These are phyloP conservation scores for Erythrolamprus reginae DNA, from an alignment of 2,113 vertebrate species.

Conservation along the genomic window DNA sequence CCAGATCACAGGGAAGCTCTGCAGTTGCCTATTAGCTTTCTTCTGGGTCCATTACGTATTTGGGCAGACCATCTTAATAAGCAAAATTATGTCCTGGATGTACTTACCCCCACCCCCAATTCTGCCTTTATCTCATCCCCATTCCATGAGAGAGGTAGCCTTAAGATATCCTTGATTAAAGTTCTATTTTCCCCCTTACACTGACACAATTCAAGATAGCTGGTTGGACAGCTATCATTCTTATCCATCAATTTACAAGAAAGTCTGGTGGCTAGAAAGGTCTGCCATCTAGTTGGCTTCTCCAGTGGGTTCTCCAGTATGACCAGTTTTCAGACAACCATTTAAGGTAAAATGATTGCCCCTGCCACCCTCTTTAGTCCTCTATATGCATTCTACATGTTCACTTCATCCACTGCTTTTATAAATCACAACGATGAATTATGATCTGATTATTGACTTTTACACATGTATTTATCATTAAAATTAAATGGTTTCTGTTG, in stretches of 20 bases:
- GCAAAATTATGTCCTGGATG: not conserved
- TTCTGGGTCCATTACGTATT: not conserved
- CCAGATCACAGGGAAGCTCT: not conserved
- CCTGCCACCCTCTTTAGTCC: not conserved
- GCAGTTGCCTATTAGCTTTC: not conserved
- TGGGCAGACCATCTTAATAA: not conserved
- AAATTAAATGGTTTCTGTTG: conserved; percentile 1
- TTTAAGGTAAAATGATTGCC: not conserved
- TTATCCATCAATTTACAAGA: not conserved
- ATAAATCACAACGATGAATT: not conserved
- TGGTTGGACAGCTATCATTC: not conserved
- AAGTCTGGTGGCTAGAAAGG: not conserved
- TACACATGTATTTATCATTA: not conserved
- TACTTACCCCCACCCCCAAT: not conserved
- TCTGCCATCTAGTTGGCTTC: not conserved
- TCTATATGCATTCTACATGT: not conserved
- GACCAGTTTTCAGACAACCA: not conserved
- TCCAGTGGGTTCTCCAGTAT: not conserved
- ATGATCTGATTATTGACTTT: not conserved
- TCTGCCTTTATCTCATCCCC: not conserved
- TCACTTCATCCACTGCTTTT: not conserved
- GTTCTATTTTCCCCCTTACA: not conserved
- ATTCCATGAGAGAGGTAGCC: not conserved
- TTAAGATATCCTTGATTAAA: not conserved
- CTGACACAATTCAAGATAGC: not conserved